Percentiles rank a stretch among this genome's conserved stretches.
Conservation (phyloP, 37 sponge, comb jelly and placozoan species). For the Bolinopsis microptera region DNA sequence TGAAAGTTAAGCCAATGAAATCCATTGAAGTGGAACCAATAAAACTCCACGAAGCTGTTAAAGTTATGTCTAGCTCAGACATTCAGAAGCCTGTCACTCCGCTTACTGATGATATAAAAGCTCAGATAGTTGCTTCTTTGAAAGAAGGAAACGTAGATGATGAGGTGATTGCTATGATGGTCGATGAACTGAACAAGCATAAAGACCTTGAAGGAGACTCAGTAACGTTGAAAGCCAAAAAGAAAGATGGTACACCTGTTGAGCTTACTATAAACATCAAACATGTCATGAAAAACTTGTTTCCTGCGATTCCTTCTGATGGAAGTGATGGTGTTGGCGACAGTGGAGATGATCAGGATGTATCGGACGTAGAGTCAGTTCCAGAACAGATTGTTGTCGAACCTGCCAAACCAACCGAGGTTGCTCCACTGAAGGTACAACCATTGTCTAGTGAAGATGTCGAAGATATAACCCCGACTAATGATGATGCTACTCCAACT, state of each 20-base stretch:
- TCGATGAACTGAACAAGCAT: background rate
- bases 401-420: background rate
- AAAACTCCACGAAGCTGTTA: background rate
- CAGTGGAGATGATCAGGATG: constrained; percentile 2
- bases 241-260: constrained; percentile 37
- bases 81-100: constrained; percentile 25
- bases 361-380: background rate
- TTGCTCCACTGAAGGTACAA: background rate
- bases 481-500: background rate
- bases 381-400: background rate
- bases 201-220: background rate
- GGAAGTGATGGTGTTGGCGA: constrained; percentile 6
- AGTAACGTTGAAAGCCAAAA: constrained; percentile 3
- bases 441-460: background rate
- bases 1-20: background rate
- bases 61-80: background rate
- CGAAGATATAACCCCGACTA: background rate
- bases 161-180: background rate
- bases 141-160: background rate
- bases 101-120: background rate
- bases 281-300: background rate
- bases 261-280: constrained; percentile 35
- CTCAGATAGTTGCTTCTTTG: background rate
- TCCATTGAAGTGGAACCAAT: background rate
- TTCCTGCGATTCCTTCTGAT: constrained; percentile 45